Base-by-base conservation (phyloP, 2,888 invertebrate genomes). In the Tetheella fluctuosa region DNA sequence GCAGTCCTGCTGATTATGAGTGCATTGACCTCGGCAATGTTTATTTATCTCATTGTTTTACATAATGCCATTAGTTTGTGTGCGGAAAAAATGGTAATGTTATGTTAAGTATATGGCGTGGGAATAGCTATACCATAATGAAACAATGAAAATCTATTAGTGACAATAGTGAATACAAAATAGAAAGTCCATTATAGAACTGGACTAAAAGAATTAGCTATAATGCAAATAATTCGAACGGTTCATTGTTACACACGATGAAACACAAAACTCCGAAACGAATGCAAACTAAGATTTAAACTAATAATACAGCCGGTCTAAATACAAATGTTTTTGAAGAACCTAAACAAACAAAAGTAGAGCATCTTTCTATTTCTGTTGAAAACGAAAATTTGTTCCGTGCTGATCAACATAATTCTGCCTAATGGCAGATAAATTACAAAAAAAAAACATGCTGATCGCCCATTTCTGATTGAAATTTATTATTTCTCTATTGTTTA, bases 1-100 rank as follows among this genome's bases (percentile, higher is more conserved):
- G 82, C 70, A 20, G 1, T 20, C 10, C 48, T 55, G 13, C 60
- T 64, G 69, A 70, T n/a, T 74, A 72, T 64, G 69, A 69, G 88
- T 71, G 64, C 83, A 77, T 69, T 70, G 84, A 84, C 81, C 86
- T 76, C 73, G 60, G 63, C 61, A 60, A 63, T 59, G 61, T 61
- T 63, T 70, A 64, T 70, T 67, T 62, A 64, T 63, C 63, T 65
- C 12, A 37, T 55, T 55, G 55, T 55, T 55, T 55, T 55, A 34
- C 55, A 55, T 55, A 55, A 55, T 23, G 34, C 55, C 34, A 48
- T 48, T 55, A 34, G 20, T 55, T 55, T 55, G 55, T 55, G 34
- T 23, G 34, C 34, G 17, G 34, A 20, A 48, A 54, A 55, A 34
- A 55, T 34, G 54, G 54, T 54, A 54, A 54, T 54, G 23, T 23